A percentile compares a stretch with the other conserved stretches of the same genome.
Conservation (phyloP, 1,140 invertebrate genomes). For the Thaumetopoea pityocampa region DNA sequence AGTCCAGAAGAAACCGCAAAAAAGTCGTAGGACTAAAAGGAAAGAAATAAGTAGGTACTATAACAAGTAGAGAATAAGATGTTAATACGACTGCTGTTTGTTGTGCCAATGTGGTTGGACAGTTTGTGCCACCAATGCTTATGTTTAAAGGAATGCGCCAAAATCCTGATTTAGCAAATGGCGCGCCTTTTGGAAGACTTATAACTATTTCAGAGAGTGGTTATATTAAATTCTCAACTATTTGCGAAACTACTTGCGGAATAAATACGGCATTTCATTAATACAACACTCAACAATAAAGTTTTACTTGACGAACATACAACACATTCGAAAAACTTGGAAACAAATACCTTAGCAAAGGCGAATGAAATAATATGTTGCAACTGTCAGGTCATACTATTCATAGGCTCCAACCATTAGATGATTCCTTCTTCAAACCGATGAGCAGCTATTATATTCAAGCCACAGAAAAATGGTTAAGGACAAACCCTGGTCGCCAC, state of each 20-base stretch:
- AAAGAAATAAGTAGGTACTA: constrained; percentile 34
- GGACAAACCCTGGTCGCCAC: constrained; percentile 7
- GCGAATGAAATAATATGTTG: constrained; percentile 14
- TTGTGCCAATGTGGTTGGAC: constrained; percentile 35
- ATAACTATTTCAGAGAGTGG: constrained; percentile 13
- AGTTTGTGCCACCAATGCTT: constrained; percentile 31
- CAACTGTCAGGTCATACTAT: constrained; percentile 21
- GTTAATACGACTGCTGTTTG: constrained; percentile 33
- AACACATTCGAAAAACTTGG: constrained; percentile 12
- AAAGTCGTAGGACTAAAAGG: constrained; percentile 33
- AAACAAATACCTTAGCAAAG: constrained; percentile 6
- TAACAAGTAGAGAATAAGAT: constrained; percentile 39
- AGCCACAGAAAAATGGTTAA: constrained; percentile 27
- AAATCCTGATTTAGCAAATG: constrained; percentile 5
- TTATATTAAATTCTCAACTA: constrained; percentile 14
- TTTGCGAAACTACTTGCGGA: constrained; percentile 15
- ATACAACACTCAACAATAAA: constrained; percentile 9
- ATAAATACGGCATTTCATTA: constrained; percentile 17
- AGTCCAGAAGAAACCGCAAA: neutral
- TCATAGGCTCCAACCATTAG: constrained; percentile 54
- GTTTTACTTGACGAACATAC: constrained; percentile 13
- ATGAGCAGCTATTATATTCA: constrained; percentile 29
- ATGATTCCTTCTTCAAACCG: constrained; percentile 54
- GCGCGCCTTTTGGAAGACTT: constrained; percentile 9
- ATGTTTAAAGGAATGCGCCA: constrained; percentile 26